Percentiles rank a stretch among this genome's conserved stretches.
Conservation (phyloP, 2,888 invertebrate species). For the Cheilosia vulpina region DNA sequence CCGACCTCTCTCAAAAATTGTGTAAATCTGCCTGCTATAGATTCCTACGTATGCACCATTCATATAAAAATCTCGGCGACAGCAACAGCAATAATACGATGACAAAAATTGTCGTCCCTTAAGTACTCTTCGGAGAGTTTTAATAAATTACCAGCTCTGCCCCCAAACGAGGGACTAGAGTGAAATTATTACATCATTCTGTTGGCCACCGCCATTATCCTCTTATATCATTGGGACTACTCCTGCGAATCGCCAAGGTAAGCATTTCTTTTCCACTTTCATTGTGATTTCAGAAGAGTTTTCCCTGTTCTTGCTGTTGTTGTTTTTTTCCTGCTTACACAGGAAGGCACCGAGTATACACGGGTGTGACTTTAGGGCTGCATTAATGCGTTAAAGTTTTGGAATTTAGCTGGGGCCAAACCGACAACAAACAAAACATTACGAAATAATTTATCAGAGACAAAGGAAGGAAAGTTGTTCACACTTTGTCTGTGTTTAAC, state of each 20-base stretch:
- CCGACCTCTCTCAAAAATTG: slow-evolving; percentile 10
- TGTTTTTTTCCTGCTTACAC: slow-evolving; percentile 1
- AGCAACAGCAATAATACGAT: slow-evolving; percentile 42
- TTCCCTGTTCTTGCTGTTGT: neutral
- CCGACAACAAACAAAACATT: slow-evolving; percentile 45
- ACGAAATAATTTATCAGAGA: slow-evolving; percentile 60
- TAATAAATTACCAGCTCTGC: slow-evolving; percentile 61
- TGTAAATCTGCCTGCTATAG: slow-evolving; percentile 47
- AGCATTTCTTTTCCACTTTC: slow-evolving; percentile 59
- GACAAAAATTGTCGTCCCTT: slow-evolving; percentile 48
- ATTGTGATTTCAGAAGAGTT: slow-evolving; percentile 30
- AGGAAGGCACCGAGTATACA: neutral
- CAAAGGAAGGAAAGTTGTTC: slow-evolving; percentile 43
- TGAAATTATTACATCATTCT: slow-evolving; percentile 58
- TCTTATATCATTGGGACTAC: slow-evolving; percentile 45
- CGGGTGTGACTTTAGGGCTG: slow-evolving; percentile 36
- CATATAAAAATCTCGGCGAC: slow-evolving; percentile 56
- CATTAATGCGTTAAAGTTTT: slow-evolving; percentile 68
- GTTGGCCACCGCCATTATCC: slow-evolving; percentile 59
- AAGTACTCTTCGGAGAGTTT: slow-evolving; percentile 69
- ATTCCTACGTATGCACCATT: neutral
- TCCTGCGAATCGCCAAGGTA: slow-evolving; percentile 59
- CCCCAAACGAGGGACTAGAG: slow-evolving; percentile 16
- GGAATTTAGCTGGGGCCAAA: slow-evolving; percentile 47
- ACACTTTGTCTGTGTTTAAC: slow-evolving; percentile 34